A percentile compares a stretch with the other conserved stretches of the same genome.
phyloP scores from a whole-genome alignment of 1,140 invertebrate genomes.

The Papilio dardanus region DNA sequence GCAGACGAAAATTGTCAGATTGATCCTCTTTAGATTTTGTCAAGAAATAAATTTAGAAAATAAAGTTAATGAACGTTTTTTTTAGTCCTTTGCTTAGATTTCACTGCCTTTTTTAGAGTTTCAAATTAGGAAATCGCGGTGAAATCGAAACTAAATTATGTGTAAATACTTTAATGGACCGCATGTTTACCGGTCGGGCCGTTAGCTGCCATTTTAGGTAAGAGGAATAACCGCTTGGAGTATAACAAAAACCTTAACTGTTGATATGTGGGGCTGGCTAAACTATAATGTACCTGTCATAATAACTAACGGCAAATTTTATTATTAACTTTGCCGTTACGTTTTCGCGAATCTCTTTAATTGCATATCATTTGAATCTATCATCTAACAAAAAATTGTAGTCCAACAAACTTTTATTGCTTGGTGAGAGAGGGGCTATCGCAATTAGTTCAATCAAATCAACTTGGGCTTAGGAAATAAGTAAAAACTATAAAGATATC shows the following conservation, averaged over 20 bases:
- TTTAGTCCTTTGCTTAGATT: not conserved
- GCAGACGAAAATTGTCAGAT: too few relatives aligned
- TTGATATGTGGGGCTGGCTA: not conserved
- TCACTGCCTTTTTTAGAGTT: not conserved
- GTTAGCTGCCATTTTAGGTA: conserved; percentile 30
- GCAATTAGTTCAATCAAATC: too few relatives aligned
- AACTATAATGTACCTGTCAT: not conserved
- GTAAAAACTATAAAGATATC: too few relatives aligned
- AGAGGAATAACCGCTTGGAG: conserved; percentile 12
- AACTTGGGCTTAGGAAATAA: too few relatives aligned
- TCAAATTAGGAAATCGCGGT: conserved; percentile 16
- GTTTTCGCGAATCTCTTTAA: not conserved
- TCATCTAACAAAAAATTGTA: not conserved
- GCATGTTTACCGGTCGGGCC: conserved; percentile 18
- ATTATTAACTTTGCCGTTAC: not conserved
- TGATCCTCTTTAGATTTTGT: too few relatives aligned
- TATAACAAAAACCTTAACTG: conserved; percentile 26
- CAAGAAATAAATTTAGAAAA: too few relatives aligned
- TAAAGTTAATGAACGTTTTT: not conserved
- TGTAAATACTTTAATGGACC: conserved; percentile 25
- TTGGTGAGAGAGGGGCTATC: not conserved
- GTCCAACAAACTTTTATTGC: not conserved
- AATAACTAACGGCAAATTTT: conserved; percentile 2
- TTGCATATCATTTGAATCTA: not conserved
- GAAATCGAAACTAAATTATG: conserved; percentile 16